Evolutionary conservation across 2,888 invertebrate genomes (phyloP).

Genomic region (Callyntrura guangdongensis): DNA sequence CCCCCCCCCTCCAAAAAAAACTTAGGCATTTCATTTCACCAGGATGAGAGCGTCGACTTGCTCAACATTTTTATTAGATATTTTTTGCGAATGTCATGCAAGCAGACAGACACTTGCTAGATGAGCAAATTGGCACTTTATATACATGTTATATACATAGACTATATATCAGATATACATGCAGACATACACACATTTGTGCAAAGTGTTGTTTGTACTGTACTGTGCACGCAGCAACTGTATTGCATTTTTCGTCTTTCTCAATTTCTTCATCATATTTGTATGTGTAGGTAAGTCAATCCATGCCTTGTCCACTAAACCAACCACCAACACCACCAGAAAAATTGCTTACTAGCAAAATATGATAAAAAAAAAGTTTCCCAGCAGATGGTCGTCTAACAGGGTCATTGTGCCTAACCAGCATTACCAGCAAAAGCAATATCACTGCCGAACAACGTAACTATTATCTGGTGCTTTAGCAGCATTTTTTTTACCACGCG

Average conservation of each 20-base stretch:
- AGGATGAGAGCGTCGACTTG: background rate
- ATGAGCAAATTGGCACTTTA: slow-evolving; percentile 4
- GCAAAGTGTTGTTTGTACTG: slow-evolving; percentile 21
- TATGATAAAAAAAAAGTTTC: slow-evolving; percentile 51
- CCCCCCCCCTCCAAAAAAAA: background rate
- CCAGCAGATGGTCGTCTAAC: slow-evolving; percentile 75
- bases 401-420: slow-evolving; percentile 78
- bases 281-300: slow-evolving; percentile 2
- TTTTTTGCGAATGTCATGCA: background rate
- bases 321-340: background rate
- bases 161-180: too few relatives aligned
- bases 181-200: background rate
- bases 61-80: background rate
- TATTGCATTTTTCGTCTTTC: slow-evolving; percentile 26
- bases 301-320: background rate
- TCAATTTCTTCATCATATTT: slow-evolving; percentile 4
- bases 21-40: slow-evolving; percentile 4
- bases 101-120: slow-evolving; percentile 8
- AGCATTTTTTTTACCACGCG: slow-evolving; percentile 10
- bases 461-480: background rate
- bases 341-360: slow-evolving; percentile 40
- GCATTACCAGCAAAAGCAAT: background rate
- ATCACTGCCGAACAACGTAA: background rate
- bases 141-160: background rate
- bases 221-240: too few relatives aligned